Base-by-base conservation (phyloP, 2,888 invertebrate genomes). In the Agriopis aurantiaria region DNA sequence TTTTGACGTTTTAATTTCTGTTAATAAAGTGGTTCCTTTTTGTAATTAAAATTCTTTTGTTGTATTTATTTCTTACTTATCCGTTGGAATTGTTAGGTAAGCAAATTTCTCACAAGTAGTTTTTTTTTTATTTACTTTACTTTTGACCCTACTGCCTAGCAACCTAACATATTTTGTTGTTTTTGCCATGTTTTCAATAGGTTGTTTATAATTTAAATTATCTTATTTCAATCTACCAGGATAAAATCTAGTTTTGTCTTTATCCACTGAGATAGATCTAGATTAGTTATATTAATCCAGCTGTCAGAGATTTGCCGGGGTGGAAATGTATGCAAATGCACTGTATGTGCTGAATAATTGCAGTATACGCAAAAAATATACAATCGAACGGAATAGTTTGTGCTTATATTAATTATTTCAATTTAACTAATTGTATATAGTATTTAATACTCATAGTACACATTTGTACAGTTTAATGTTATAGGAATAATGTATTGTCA, bases 1-100 rank as follows among this genome's bases (percentile, higher is more conserved):
- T 92, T 92, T 93, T 94, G 94, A 93, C 87, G 91, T 93, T 93
- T 93, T 93, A 93, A 94, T 94, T 93, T 91, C 88, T 87, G 87
- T 87, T 91, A 89, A 91, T 90, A 86, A 89, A 91, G 88, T 84
- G 85, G 86, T 91, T 80, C 79, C 80, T 89, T 87, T 85, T 86
- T 85, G 53, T 69, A 85, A 88, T 88, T 81, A 81, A 79, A 74
- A 77, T 72, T 75, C 73, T 79, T 80, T 78, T 78, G 81, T 76
- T 76, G 73, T 66, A 71, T 79, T 80, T 78, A 82, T 80, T 78
- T 82, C 82, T 83, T 78, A 69, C 52, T 77, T 79, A 73, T 69
- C 64, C 56, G 61, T 77, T 75, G 68, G 64, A 72, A 51, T 65
- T 69, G 78, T 77, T 79, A 70, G 80, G 80, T 82, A 82, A 84